A percentile compares a stretch with the other conserved stretches of the same genome.
Conservation (phyloP, 2,888 invertebrate species). For the Pocota personata region DNA sequence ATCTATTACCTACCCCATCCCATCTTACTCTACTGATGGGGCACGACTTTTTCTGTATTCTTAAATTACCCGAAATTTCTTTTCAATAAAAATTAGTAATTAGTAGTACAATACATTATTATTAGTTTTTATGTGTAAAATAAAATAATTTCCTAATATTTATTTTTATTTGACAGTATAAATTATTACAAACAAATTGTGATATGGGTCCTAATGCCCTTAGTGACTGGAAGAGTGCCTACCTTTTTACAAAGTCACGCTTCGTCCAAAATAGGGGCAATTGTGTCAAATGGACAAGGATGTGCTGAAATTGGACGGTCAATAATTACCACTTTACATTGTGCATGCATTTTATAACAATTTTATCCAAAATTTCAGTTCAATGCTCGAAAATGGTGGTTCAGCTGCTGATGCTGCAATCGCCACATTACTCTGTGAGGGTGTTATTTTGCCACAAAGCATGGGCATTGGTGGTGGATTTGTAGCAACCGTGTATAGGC, state of each 20-base stretch:
- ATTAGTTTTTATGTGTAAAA: too few relatives aligned
- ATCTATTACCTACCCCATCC: too few relatives aligned
- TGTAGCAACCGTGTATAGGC: slow-evolving; percentile 91
- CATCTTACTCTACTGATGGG: too few relatives aligned
- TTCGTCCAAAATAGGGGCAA: slow-evolving; percentile 82
- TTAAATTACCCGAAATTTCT: too few relatives aligned
- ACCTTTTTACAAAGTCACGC: slow-evolving; percentile 79
- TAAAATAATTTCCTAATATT: not conserved
- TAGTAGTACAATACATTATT: too few relatives aligned
- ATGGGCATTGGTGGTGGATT: slow-evolving; percentile 96
- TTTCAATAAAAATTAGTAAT: too few relatives aligned
- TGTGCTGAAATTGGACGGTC: slow-evolving; percentile 90
- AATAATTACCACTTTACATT: slow-evolving; percentile 5
- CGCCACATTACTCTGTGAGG: slow-evolving; percentile 93
- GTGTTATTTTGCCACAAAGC: slow-evolving; percentile 91
- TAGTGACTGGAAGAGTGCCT: slow-evolving; percentile 77
- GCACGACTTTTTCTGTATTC: too few relatives aligned
- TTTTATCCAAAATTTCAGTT: slow-evolving; percentile 81
- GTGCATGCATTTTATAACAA: not conserved
- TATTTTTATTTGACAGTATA: slow-evolving; percentile 75
- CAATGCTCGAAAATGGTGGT: slow-evolving; percentile 88
- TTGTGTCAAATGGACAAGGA: slow-evolving; percentile 89
- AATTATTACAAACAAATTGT: slow-evolving; percentile 76
- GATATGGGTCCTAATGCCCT: slow-evolving; percentile 77
- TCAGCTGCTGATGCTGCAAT: slow-evolving; percentile 94